A percentile compares a stretch with the other conserved stretches of the same genome.
Conservation (phyloP, 2,113 vertebrate genomes). For the Aleadryas rufinucha region DNA sequence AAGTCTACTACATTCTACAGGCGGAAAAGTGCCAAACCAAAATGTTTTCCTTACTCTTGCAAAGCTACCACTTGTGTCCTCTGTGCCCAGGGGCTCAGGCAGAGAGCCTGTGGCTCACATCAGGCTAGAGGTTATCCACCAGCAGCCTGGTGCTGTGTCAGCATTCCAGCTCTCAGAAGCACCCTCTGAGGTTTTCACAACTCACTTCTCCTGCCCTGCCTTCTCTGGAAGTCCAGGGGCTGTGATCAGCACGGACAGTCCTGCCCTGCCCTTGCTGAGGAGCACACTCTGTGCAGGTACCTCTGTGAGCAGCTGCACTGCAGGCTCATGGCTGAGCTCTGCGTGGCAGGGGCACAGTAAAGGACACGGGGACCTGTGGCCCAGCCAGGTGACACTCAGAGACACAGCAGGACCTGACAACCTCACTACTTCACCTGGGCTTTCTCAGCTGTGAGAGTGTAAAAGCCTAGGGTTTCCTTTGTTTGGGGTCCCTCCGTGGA, state of each 20-base stretch:
- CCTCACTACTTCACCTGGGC: not conserved
- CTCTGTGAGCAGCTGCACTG: not conserved
- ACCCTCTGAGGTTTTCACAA: not conserved
- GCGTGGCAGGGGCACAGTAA: not conserved
- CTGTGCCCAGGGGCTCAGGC: not conserved
- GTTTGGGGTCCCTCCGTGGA: rapidly evolving
- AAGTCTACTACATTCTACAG: not conserved
- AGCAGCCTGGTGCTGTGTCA: conserved; percentile 1
- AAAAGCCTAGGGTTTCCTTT: not conserved
- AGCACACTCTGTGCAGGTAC: not conserved
- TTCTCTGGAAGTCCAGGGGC: not conserved
- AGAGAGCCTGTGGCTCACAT: not conserved
- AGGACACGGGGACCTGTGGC: not conserved
- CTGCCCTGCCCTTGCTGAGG: not conserved
- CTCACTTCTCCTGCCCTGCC: not conserved
- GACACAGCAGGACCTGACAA: not conserved
- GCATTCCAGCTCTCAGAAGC: not conserved
- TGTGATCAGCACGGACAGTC: not conserved
- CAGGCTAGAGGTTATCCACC: not conserved
- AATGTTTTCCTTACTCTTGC: not conserved
- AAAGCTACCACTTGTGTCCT: not conserved
- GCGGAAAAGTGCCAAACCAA: not conserved
- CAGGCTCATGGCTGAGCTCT: not conserved
- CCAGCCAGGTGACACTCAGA: not conserved
- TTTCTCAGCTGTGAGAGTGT: not conserved